Evolutionary conservation across 92 coral and sea anemone species (phyloP), one percentile per base, ranked within the genome.

Genomic region (Porites evermanni): DNA sequence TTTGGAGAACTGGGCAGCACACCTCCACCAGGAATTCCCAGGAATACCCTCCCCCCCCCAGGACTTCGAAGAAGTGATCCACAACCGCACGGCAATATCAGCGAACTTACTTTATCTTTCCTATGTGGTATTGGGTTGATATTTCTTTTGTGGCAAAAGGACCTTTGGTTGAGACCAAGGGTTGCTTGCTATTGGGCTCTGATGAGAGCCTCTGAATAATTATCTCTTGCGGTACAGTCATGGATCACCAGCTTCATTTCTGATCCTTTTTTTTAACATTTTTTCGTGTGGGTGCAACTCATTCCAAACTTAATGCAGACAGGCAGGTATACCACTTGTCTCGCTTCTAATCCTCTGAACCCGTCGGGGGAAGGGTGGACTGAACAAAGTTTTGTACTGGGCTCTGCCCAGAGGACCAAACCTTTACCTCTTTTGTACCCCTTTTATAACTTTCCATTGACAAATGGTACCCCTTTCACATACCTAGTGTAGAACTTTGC

Each of bases 161-260:
- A 20, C 96, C 93, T 67, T 90, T 90, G 63, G 83, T 90, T 11
- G 91, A 82, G 0, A 93, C 93, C 16, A 93, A 88, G 2, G 89
- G 73, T 64, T 54, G 59, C 13, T 54, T 88, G 88, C 32, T 56
- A 61, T 88, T 81, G 6, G 91, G 72, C 50, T 88, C 88, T 23
- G 91, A 58, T 13, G 88, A 17, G 24, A 88, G 73, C 29, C 91
- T 58, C 53, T 88, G 91, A 18, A 88, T 89, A 19, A 74, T 83
- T 32, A 88, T 58, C 67, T 88, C 91, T 16, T 73, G 74, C 23
- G 88, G 91, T 12, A 61, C 75, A 7, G n/a, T 29, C 65, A 51
- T 47, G 67, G 56, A 60, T 3, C 82, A 80, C 52, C 65, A 38
- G 47, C 74, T 38, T 78, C 84, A 16, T 29, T 79, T 61, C 75